These are phyloP conservation scores for Gnathonemus echidnorhynchus DNA, from an alignment of 2,113 vertebrate genomes.

Conservation along the genomic window DNA sequence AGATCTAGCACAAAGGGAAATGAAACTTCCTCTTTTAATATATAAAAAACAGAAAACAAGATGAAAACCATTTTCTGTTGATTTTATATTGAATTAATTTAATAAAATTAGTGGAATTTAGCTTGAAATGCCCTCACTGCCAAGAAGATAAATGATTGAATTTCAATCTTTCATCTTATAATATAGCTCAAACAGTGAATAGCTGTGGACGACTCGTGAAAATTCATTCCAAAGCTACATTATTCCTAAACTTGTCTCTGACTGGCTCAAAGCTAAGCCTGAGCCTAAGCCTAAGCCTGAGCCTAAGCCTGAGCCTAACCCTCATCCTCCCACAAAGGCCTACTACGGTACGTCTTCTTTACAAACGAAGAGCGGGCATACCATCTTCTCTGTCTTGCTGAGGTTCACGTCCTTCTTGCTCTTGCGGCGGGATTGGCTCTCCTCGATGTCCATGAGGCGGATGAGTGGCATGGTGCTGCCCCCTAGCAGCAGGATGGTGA, in stretches of 20 bases:
- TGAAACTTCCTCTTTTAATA: not conserved
- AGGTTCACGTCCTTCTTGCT: conserved; percentile 89
- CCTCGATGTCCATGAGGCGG: conserved; percentile 88
- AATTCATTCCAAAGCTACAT: not conserved
- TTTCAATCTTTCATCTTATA: not conserved
- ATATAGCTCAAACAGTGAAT: not conserved
- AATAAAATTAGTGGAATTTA: not conserved
- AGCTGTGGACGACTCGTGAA: not conserved
- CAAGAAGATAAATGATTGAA: not conserved
- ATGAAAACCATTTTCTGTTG: not conserved
- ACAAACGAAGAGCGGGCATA: conserved; percentile 28
- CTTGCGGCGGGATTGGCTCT: conserved; percentile 72
- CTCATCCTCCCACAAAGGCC: not conserved
- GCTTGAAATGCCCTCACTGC: not conserved
- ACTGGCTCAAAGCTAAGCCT: not conserved
- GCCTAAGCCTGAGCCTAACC: no score
- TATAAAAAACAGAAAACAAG: not conserved
- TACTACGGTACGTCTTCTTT: not conserved
- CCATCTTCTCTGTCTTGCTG: conserved; percentile 98
- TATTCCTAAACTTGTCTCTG: not conserved
- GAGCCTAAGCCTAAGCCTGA: no score
- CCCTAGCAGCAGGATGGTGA: conserved; percentile 87
- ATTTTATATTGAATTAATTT: not conserved
- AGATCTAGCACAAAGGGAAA: not conserved
- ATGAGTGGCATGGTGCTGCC: conserved; percentile 96